Conservation (phyloP, 2,797 vertebrate species). For the Anabas testudineus region DNA sequence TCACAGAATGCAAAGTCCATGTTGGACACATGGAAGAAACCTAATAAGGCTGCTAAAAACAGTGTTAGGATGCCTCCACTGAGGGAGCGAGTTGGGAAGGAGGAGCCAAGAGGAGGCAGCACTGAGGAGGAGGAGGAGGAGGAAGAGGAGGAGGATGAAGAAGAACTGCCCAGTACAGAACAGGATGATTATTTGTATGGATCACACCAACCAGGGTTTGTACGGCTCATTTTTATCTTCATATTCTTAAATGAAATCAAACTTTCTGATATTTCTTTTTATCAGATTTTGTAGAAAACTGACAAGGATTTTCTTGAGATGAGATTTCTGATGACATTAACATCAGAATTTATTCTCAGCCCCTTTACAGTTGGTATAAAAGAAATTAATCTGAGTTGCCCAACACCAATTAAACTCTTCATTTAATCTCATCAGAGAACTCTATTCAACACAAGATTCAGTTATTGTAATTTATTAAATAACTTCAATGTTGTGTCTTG, state of each 20-base stretch:
- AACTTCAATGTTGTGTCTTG: no score
- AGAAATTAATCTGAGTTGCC: no score
- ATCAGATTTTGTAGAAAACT: no score
- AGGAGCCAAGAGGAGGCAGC: constrained; percentile 10
- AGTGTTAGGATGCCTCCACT: not conserved
- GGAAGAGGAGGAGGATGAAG: constrained; percentile 19
- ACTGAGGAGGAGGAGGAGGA: constrained; percentile 7
- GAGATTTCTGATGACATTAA: no score
- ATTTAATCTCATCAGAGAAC: no score
- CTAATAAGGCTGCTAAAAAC: not conserved
- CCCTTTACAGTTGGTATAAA: no score
- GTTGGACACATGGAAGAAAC: not conserved
- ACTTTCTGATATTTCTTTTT: no score
- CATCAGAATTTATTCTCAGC: no score
- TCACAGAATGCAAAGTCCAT: not conserved
- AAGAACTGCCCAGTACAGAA: not conserved
- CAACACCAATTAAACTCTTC: no score
- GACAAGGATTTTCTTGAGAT: no score
- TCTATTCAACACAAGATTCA: no score
- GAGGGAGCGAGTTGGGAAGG: constrained; percentile 11
- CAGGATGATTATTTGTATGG: not conserved
- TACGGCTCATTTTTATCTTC: not conserved
- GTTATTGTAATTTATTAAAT: no score
- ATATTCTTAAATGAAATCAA: not conserved
- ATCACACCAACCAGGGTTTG: constrained; percentile 27